Conservation (phyloP, 2,797 vertebrate species). For the Myripristis jacobus region DNA sequence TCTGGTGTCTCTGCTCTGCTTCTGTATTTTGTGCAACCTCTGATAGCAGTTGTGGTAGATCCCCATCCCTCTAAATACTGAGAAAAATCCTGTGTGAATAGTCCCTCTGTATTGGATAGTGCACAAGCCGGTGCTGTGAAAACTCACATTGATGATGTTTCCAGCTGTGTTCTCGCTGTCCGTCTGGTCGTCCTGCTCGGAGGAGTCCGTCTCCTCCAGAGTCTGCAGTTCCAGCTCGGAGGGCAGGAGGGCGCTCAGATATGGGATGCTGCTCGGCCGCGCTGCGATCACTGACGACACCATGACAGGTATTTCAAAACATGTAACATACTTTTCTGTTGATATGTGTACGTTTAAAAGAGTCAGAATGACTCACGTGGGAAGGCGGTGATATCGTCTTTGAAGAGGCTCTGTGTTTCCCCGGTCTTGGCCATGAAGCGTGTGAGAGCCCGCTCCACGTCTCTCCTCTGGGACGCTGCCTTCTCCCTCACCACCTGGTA, state of each 20-base stretch:
- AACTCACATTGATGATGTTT: conserved; percentile 83
- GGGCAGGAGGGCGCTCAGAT: conserved; percentile 94
- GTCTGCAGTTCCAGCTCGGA: conserved; percentile 96
- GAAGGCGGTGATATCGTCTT: conserved; percentile 94
- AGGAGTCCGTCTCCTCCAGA: conserved; percentile 98
- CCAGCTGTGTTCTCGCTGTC: conserved; percentile 91
- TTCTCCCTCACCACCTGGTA: conserved; percentile 97
- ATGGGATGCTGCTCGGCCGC: conserved; percentile 90
- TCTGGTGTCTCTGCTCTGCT: background rate
- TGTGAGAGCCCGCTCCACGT: conserved; percentile 96
- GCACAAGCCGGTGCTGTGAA: background rate
- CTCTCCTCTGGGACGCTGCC: conserved; percentile 93
- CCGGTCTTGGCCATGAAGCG: conserved; percentile 99
- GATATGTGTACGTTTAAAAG: too few species aligned
- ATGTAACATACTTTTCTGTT: too few species aligned
- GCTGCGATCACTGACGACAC: conserved; percentile 91
- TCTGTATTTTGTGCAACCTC: background rate
- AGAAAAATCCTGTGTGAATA: background rate
- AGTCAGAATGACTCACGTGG: conserved; percentile 83
- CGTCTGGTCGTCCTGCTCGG: conserved; percentile 97
- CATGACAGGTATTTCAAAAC: background rate
- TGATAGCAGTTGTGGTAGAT: background rate
- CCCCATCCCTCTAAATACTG: background rate
- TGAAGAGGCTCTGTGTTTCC: conserved; percentile 97
- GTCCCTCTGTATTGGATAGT: background rate